phyloP scores from a whole-genome alignment of 2,113 vertebrate genomes.

The western clawed frog (Xenopus tropicalis) region UCB_Xtro_10.0 CM004451.2:58437001-58437500 shows the following conservation, averaged over 20 bases:
- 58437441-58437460: neutral
- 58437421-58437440: neutral
- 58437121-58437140: neutral
- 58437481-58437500: neutral
- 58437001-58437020: slow-evolving; percentile 11
- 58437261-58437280: neutral
- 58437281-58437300: neutral
- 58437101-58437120: neutral
- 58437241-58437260: neutral
- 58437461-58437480: neutral
- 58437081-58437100: slow-evolving; percentile 6
- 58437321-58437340: neutral
- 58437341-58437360: neutral
- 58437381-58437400: slow-evolving; percentile 4
- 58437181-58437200: slow-evolving; percentile 3
- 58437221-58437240: neutral
- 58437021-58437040: neutral
- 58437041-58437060: slow-evolving; percentile 6
- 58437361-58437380: neutral
- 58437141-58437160: slow-evolving; percentile 9
- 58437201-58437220: neutral
- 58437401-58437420: neutral
- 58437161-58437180: slow-evolving; percentile 10
- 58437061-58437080: neutral
- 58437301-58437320: neutral